A percentile compares a stretch with the other conserved stretches of the same genome.
These are phyloP conservation scores for Pimpla rufipes DNA, from an alignment of 2,888 invertebrate genomes.

Conservation along the genomic window DNA sequence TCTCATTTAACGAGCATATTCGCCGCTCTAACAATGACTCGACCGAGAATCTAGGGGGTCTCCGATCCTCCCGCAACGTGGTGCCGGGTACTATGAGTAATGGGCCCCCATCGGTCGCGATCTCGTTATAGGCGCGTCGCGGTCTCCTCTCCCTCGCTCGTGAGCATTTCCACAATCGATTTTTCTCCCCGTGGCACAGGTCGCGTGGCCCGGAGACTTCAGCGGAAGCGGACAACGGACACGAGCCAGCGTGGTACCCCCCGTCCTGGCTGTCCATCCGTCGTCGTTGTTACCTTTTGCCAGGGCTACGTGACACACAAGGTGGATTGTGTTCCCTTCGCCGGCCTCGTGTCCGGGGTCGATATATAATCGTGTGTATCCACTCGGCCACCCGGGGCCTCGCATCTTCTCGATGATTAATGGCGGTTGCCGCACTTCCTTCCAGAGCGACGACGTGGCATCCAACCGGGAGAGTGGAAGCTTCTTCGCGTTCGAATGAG, in stretches of 20 bases:
- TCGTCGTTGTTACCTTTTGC: background rate
- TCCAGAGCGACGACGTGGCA: background rate
- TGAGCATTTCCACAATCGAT: slow-evolving; percentile 32
- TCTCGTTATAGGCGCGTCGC: slow-evolving; percentile 31
- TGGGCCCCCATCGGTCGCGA: slow-evolving; percentile 14
- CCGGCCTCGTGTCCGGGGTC: background rate
- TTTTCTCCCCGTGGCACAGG: background rate
- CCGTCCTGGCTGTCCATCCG: slow-evolving; percentile 13
- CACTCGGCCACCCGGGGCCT: background rate
- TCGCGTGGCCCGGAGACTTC: background rate
- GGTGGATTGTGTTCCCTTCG: background rate
- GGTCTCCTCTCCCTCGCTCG: background rate
- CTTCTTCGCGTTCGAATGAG: background rate
- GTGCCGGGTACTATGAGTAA: slow-evolving; percentile 52
- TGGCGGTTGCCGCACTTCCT: slow-evolving; percentile 12
- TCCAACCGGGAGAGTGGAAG: background rate
- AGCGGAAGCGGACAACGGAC: background rate
- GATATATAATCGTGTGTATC: slow-evolving; percentile 14
- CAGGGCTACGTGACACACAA: background rate
- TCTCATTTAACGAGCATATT: slow-evolving; percentile 49
- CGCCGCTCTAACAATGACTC: slow-evolving; percentile 41
- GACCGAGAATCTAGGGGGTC: slow-evolving; percentile 22
- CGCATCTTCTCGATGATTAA: slow-evolving; percentile 18
- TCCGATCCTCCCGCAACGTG: background rate
- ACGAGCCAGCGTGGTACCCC: background rate